Conservation (phyloP, 2,797 vertebrate species). For the Brachyrhaphis roseni region DNA sequence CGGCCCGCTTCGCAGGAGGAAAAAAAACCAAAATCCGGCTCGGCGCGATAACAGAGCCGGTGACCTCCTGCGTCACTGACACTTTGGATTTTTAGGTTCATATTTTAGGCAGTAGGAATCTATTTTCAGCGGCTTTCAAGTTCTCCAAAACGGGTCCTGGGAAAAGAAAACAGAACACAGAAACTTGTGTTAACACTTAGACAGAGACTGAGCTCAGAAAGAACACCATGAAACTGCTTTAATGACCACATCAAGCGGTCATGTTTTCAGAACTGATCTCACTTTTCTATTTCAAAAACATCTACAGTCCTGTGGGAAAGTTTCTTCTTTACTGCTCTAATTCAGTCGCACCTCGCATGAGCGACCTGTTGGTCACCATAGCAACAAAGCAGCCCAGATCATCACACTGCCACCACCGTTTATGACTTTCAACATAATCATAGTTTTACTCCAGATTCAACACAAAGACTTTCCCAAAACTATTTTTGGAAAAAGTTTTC, state of each 20-base stretch:
- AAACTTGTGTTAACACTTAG: slow-evolving; percentile 15
- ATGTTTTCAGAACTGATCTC: neutral
- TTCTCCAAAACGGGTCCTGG: neutral
- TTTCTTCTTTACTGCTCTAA: neutral
- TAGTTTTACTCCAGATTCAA: neutral
- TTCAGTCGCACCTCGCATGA: neutral
- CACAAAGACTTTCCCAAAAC: neutral
- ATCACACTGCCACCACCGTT: neutral
- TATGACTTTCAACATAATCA: neutral
- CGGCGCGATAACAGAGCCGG: slow-evolving; percentile 38
- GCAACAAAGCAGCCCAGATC: neutral
- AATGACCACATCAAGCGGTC: neutral
- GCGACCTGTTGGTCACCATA: neutral
- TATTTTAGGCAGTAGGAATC: slow-evolving; percentile 8
- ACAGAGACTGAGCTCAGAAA: neutral
- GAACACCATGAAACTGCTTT: neutral
- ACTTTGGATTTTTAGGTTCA: slow-evolving; percentile 11
- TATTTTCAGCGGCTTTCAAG: slow-evolving; percentile 3
- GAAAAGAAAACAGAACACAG: slow-evolving; percentile 5
- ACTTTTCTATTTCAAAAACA: neutral
- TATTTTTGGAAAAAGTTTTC: neutral
- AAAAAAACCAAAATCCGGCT: slow-evolving; percentile 19
- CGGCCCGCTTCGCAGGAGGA: slow-evolving; percentile 36
- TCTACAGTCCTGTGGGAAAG: slow-evolving; percentile 5
- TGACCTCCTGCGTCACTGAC: slow-evolving; percentile 32